A percentile compares a stretch with the other conserved stretches of the same genome.
These are phyloP conservation scores for Mugil cephalus DNA, from an alignment of 2,113 vertebrate genomes.

Conservation along the genomic window DNA sequence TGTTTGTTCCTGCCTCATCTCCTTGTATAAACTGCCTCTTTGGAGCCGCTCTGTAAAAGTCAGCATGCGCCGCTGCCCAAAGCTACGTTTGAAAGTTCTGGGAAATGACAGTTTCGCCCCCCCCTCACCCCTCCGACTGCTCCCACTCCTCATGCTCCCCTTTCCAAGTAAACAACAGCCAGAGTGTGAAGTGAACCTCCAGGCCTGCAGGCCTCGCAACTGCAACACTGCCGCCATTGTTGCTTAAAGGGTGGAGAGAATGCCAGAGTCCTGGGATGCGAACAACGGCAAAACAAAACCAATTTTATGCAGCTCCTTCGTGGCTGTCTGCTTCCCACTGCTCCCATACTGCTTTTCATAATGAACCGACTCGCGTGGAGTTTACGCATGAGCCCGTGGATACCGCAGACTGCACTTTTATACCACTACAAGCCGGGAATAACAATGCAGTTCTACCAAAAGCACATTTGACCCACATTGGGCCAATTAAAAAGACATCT, in stretches of 20 bases:
- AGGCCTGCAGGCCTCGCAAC: constrained; percentile 40
- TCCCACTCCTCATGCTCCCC: constrained; percentile 50
- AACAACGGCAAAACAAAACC: constrained; percentile 54
- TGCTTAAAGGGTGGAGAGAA: constrained; percentile 56
- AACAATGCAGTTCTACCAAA: not conserved
- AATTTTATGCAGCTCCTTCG: constrained; percentile 53
- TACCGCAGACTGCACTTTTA: not conserved
- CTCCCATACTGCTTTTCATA: constrained; percentile 5
- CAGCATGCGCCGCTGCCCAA: not conserved
- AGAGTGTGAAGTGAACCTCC: constrained; percentile 59
- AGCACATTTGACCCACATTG: not conserved
- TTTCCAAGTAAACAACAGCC: constrained; percentile 69
- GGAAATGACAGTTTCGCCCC: constrained; percentile 34
- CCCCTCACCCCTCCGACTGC: constrained; percentile 30
- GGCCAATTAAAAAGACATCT: not conserved
- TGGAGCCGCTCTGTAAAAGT: not conserved
- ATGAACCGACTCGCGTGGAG: not conserved
- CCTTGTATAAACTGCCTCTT: constrained; percentile 4
- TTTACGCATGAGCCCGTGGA: not conserved
- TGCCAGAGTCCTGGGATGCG: constrained; percentile 50
- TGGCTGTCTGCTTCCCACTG: constrained; percentile 34
- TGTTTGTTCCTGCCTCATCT: constrained; percentile 18
- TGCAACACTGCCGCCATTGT: constrained; percentile 74
- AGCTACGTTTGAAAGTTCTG: constrained; percentile 17
- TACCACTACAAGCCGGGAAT: not conserved